Evolutionary conservation across 2,888 invertebrate species (phyloP), one percentile per base, ranked within the genome.

Genomic region (Eudasyphora cyanicolor): DNA sequence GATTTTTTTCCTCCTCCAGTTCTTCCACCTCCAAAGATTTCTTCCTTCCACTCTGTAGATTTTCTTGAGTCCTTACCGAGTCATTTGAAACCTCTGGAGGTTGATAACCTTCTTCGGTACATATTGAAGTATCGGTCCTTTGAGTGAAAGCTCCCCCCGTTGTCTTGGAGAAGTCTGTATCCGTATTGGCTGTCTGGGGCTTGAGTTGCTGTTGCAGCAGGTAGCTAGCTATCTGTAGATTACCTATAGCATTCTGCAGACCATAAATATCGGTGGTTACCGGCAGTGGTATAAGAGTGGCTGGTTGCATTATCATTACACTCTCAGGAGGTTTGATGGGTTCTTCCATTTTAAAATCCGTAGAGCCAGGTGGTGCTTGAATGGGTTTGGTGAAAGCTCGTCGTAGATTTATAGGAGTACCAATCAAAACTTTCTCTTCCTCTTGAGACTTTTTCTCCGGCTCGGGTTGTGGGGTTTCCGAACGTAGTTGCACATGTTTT

Each of bases 211-310:
- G 91, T 42, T 92, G 92, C 88, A 92, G 89, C 17, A 92, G 87
- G 74, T 91, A 91, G 0, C 92, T 90, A 51, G 92, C 92, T 7
- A 92, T 90, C 85, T 92, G 92, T 1, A 92, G 86, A 85, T 92
- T 92, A 0, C 91, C 92, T 27, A 92, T 90, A 49, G 90, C 89
- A 73, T 90, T 92, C 73, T 92, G 91, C 0, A 91, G 86, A 0
- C 92, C 92, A 74, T 92, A 90, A 12, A 92, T 89, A 67, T 92
- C 92, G 1, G 86, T 90, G 24, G 92, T 91, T 3, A 92, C 90
- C 0, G 92, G 92, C 82, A 91, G 82, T 45, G 93, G 92, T 51
- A 92, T 90, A 0, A 92, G 81, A 0, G 92, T 91, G 2, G 92
- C 90, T 8, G 92, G 91, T 57, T 92, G 92, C 87, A 94, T 87